Conservation (phyloP, 2,888 invertebrate species). For the Aphidius colemani region DNA sequence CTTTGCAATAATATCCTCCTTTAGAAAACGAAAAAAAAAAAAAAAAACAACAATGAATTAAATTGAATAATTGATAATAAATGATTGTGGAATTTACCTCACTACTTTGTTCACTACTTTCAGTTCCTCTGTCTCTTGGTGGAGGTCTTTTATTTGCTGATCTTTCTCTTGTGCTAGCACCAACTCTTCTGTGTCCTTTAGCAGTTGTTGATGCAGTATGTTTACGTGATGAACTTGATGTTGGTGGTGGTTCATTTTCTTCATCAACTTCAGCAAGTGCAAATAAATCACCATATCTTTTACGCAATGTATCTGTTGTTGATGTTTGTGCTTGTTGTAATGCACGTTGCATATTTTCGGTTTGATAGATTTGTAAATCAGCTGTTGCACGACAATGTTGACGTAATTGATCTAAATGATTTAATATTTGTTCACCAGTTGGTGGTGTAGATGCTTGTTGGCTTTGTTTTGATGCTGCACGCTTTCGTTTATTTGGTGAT, state of each 20-base stretch:
- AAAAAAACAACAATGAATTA: neutral
- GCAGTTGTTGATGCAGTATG: conserved; percentile 62
- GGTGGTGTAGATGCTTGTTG: conserved; percentile 73
- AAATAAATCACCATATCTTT: conserved; percentile 88
- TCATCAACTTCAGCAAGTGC: conserved; percentile 79
- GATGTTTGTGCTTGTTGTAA: conserved; percentile 86
- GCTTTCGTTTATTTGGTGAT: conserved; percentile 90
- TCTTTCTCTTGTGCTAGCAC: conserved; percentile 51
- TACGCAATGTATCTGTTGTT: conserved; percentile 86
- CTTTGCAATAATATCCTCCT: conserved; percentile 91
- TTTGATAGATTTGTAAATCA: conserved; percentile 73
- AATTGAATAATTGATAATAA: neutral
- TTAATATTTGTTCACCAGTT: conserved; percentile 83
- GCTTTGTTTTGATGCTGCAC: conserved; percentile 72
- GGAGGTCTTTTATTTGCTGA: conserved; percentile 50
- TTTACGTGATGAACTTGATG: conserved; percentile 32
- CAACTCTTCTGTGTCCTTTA: conserved; percentile 49
- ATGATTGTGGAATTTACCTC: conserved; percentile 66
- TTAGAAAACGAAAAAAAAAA: conserved; percentile 46
- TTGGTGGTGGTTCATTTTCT: conserved; percentile 68
- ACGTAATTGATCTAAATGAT: conserved; percentile 90
- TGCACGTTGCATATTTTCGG: conserved; percentile 90
- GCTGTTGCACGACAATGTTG: conserved; percentile 67
- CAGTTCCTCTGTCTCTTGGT: conserved; percentile 48
- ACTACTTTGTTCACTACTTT: conserved; percentile 76